Base-by-base conservation (phyloP, 1,140 invertebrate genomes). In the Cotesia glomerata region DNA sequence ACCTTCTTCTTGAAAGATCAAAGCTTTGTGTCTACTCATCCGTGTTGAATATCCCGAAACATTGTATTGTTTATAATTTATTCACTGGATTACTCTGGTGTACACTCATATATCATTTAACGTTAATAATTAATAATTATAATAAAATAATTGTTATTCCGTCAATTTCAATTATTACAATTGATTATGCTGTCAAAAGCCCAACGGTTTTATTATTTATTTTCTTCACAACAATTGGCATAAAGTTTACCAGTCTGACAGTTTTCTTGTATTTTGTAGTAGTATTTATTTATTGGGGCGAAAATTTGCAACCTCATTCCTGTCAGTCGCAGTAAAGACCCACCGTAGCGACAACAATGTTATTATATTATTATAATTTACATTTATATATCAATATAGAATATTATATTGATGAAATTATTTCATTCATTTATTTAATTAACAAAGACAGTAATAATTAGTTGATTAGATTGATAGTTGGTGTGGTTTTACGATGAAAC, bases 1-100 rank as follows among this genome's bases (percentile, higher is more conserved):
- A 65, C 14, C 54, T 51, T 70, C 32, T 18, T 36, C 56, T 49
- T 45, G 52, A 59, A 59, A 35, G 34, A 67, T 56, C 62, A 64
- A 64, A 64, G 62, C 35, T 35, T 13, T 62, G 59, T 18, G 11
- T 58, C 16, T 18, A 58, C 56, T 58, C 56, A 58, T 9, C 14
- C 56, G 16, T 34, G 18, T 58, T 26, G n/a, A 58, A 58, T 58
- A 18, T 58, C 56, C 56, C 18, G 14, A 58, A 58, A 58, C 18
- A 58, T 18, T 58, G 56, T 58, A 58, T 58, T 58, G 56, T 58
- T 58, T 58, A 58, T 58, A 58, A 58, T 18, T 58, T 26, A 26
- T 26, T 58, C 16, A 58, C 56, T 58, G 56, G 9, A 26, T 58
- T 58, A 26, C 18, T 58, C 26, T 58, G 9, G 18, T 58, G 16